Conservation (phyloP, 2,888 invertebrate species). For the Drosophila bunnanda region DNA sequence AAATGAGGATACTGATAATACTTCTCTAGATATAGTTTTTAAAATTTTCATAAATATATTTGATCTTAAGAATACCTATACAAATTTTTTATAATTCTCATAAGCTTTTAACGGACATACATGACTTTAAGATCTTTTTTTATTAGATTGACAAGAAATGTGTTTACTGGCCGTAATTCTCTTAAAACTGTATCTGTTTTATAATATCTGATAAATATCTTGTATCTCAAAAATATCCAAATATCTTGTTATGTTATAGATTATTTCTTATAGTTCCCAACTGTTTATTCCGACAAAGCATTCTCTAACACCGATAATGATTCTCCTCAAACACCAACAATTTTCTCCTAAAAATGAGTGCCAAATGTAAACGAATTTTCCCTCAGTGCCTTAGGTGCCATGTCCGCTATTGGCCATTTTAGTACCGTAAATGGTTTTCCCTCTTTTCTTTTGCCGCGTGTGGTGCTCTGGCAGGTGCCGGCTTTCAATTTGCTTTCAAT, state of each 20-base stretch:
- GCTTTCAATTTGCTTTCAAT: constrained; percentile 68
- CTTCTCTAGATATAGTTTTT: no score
- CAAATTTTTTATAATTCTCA: no score
- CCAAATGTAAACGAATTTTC: neutral
- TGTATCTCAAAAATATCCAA: neutral
- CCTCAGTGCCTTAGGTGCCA: constrained; percentile 14
- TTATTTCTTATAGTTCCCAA: neutral
- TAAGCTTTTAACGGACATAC: no score
- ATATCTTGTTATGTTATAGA: rapidly evolving
- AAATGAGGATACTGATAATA: no score
- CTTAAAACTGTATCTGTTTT: neutral
- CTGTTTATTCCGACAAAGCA: no score
- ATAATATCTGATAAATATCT: neutral
- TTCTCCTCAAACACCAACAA: neutral
- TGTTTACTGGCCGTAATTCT: neutral
- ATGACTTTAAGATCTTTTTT: no score
- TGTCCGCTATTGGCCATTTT: constrained; percentile 28
- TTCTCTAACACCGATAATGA: no score
- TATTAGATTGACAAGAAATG: no score
- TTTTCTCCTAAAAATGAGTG: neutral
- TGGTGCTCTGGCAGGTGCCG: constrained; percentile 43
- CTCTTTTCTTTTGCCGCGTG: constrained; percentile 7
- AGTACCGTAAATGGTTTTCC: constrained; percentile 22
- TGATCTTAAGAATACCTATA: no score
- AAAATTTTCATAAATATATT: no score